Conservation (phyloP, 2,113 vertebrate genomes). For the Chaenogobius annularis region DNA sequence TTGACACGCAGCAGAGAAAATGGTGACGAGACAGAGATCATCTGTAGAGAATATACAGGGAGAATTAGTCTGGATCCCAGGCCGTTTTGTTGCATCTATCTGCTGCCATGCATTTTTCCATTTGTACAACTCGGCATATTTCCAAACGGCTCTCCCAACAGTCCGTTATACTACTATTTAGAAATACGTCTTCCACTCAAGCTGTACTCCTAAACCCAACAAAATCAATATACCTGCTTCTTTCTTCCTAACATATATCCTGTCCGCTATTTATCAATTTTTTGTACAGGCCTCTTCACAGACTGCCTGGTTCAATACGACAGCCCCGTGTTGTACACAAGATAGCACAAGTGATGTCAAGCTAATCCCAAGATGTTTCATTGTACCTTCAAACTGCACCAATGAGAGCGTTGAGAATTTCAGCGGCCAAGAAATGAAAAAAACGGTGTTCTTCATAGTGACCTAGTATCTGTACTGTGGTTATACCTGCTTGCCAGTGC, state of each 20-base stretch:
- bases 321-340: conserved; percentile 21
- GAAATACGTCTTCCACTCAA: neutral
- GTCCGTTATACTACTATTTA: neutral
- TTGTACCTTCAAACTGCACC: conserved; percentile 35
- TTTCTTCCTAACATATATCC: conserved; percentile 13
- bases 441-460: neutral
- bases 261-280: neutral
- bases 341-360: conserved; percentile 35
- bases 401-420: neutral
- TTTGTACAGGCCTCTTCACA: neutral
- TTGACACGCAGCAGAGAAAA: too few species aligned
- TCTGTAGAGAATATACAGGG: too few species aligned
- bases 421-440: conserved; percentile 4
- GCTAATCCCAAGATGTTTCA: conserved; percentile 56
- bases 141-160: neutral
- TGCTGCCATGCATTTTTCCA: too few species aligned
- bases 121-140: neutral
- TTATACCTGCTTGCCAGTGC: too few species aligned
- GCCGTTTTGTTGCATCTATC: too few species aligned
- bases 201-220: neutral
- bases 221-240: neutral
- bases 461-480: too few species aligned
- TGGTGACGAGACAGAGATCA: too few species aligned
- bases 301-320: conserved; percentile 3
- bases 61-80: too few species aligned